Conservation (phyloP, 1,140 invertebrate species). For the Lordiphosa clarofinis region DNA sequence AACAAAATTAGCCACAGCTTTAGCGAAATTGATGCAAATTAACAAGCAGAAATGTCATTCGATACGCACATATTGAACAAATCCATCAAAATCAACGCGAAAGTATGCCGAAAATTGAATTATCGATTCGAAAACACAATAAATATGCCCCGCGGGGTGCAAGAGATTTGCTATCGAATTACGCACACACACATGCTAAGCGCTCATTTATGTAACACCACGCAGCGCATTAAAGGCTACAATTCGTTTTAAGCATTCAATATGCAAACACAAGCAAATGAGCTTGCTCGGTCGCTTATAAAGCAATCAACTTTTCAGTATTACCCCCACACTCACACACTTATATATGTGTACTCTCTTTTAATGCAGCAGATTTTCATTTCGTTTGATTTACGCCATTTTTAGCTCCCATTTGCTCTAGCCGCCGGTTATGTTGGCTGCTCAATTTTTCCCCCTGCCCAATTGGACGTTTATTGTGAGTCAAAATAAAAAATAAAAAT, state of each 20-base stretch:
- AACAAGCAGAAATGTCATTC: conserved; percentile 54
- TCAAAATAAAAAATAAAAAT: no score
- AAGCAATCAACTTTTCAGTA: conserved; percentile 2
- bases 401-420: no score
- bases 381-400: no score
- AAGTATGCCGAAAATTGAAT: conserved; percentile 68
- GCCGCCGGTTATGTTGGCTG: no score
- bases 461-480: no score
- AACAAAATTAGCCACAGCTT: conserved; percentile 50
- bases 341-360: conserved; percentile 1
- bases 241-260: conserved; percentile 64
- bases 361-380: background rate
- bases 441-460: background rate
- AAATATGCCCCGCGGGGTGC: conserved; percentile 3
- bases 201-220: conserved; percentile 65
- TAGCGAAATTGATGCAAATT: conserved; percentile 59
- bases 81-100: conserved; percentile 71
- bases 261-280: conserved; percentile 50
- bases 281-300: conserved; percentile 10
- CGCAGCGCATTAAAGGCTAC: conserved; percentile 64
- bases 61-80: conserved; percentile 41
- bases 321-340: background rate
- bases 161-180: conserved; percentile 56
- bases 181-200: conserved; percentile 30
- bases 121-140: conserved; percentile 67